Evolutionary conservation across 2,113 vertebrate genomes (phyloP).

Genomic region (Datnioides undecimradiatus): DNA sequence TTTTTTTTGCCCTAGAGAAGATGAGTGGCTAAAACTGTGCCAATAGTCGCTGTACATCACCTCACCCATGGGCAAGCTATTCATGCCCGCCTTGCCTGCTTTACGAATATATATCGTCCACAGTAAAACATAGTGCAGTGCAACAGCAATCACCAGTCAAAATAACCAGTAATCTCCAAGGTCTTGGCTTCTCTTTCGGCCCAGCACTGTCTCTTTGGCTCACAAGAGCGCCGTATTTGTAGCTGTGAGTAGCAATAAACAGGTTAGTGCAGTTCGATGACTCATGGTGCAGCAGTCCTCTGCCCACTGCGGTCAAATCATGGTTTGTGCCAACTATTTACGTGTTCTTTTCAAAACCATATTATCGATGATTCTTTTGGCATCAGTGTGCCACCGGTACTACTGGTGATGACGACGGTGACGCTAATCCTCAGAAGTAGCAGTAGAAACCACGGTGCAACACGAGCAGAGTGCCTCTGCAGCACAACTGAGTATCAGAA

Average conservation of each 20-base stretch:
- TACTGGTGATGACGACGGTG: not conserved
- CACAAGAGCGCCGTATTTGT: constrained; percentile 19
- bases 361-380: not conserved
- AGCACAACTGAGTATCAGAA: not conserved
- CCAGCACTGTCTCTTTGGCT: not conserved
- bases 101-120: constrained; percentile 16
- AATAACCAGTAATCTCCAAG: constrained; percentile 18
- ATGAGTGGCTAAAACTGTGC: constrained; percentile 48
- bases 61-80: constrained; percentile 35
- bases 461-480: not conserved
- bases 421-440: not conserved
- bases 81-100: not conserved
- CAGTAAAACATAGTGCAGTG: constrained; percentile 8
- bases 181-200: constrained; percentile 13
- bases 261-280: constrained; percentile 35
- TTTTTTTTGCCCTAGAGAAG: constrained; percentile 53
- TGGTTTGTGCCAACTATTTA: not conserved
- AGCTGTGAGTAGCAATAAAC: constrained; percentile 28
- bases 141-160: constrained; percentile 13
- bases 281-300: constrained; percentile 41
- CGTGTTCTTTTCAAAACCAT: not conserved
- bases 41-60: constrained; percentile 49
- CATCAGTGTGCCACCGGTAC: not conserved
- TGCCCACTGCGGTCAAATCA: constrained; percentile 15
- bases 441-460: not conserved